Percentiles rank a stretch among this genome's conserved stretches.
These are phyloP conservation scores for Pogonognathellus flavescens DNA, from an alignment of 1,140 invertebrate genomes.

Conservation along the genomic window DNA sequence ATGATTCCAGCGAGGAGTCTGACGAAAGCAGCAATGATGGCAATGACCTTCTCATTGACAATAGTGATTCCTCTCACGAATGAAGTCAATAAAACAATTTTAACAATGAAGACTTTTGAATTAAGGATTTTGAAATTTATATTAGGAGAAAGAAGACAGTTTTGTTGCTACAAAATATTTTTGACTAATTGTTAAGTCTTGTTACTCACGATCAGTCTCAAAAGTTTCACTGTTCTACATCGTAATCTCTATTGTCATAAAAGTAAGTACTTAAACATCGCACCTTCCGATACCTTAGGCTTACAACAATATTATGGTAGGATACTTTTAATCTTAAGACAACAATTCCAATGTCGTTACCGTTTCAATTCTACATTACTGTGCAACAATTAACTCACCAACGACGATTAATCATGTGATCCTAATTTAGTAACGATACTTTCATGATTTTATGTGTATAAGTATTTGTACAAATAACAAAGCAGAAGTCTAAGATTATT, in stretches of 20 bases:
- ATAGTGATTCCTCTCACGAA: slow-evolving; percentile 67
- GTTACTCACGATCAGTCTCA: slow-evolving; percentile 13
- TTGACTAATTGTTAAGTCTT: slow-evolving; percentile 49
- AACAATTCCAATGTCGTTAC: no score
- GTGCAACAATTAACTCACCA: no score
- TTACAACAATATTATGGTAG: no score
- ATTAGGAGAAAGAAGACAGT: slow-evolving; percentile 38
- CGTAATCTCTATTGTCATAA: slow-evolving; percentile 1
- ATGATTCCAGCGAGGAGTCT: slow-evolving; percentile 65
- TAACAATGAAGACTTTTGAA: slow-evolving; percentile 37
- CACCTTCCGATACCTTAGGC: slow-evolving; percentile 20
- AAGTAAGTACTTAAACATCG: not conserved
- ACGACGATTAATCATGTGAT: no score
- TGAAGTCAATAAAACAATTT: slow-evolving; percentile 47
- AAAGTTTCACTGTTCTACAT: not conserved
- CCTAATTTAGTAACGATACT: no score
- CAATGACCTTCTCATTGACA: slow-evolving; percentile 66
- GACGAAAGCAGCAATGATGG: slow-evolving; percentile 63
- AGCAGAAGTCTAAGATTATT: no score
- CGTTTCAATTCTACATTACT: no score
- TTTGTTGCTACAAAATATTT: slow-evolving; percentile 49
- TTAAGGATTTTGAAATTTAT: slow-evolving; percentile 48
- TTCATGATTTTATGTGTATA: no score
- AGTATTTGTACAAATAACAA: no score
- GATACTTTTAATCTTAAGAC: no score